Evolutionary conservation across 2,888 invertebrate genomes (phyloP).

Genomic region (Oasisia sp.): DNA sequence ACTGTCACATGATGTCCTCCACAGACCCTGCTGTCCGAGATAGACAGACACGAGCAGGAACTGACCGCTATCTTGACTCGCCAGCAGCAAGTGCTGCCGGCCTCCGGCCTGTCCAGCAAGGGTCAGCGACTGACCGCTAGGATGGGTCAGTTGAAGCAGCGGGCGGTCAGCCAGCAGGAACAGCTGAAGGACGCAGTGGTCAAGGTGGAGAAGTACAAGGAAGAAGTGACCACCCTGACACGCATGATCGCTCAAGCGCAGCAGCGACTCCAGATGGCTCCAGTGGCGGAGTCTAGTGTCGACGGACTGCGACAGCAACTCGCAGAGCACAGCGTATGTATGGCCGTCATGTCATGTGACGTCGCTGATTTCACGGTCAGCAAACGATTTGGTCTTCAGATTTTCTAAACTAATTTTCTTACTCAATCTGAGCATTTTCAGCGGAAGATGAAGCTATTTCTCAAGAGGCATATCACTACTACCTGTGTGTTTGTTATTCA

Average conservation of each 20-base stretch:
- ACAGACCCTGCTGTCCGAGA: conserved; percentile 55
- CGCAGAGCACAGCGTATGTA: conserved; percentile 36
- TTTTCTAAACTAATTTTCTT: no score
- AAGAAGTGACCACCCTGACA: conserved; percentile 50
- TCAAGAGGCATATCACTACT: background rate
- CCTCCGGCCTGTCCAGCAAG: conserved; percentile 33
- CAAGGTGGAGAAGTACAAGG: conserved; percentile 54
- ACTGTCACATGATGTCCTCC: background rate
- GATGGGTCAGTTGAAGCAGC: conserved; percentile 49
- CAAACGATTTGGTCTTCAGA: no score
- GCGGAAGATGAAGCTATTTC: background rate
- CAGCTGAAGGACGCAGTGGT: conserved; percentile 46
- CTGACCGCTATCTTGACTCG: conserved; percentile 41
- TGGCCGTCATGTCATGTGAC: conserved; percentile 7
- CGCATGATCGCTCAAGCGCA: conserved; percentile 52
- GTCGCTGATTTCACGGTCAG: background rate
- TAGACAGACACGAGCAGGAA: conserved; percentile 49
- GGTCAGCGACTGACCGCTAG: conserved; percentile 41
- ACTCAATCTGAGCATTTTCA: background rate
- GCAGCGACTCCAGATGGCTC: conserved; percentile 35
- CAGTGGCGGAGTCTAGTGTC: conserved; percentile 43
- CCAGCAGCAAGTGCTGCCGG: conserved; percentile 23
- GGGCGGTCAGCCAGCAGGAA: conserved; percentile 47
- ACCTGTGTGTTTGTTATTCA: background rate
- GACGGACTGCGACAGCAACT: conserved; percentile 54